Percentiles rank a stretch among this genome's conserved stretches.
Conservation (phyloP, 2,888 invertebrate genomes). For the Leptinotarsa juncta region DNA sequence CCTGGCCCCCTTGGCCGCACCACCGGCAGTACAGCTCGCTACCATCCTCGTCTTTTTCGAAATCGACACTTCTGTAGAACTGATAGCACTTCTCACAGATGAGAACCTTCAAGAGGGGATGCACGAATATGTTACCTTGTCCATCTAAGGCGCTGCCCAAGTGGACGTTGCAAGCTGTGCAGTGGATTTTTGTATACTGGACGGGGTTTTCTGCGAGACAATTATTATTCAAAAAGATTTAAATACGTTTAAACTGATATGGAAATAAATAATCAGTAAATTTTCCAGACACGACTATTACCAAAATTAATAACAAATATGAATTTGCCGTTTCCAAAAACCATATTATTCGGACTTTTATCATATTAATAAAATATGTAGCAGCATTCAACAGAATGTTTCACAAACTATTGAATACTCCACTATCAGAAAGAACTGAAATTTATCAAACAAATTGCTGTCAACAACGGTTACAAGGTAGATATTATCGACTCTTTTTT, state of each 20-base stretch:
- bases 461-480: too few species aligned
- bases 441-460: too few species aligned
- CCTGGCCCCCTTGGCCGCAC: slow-evolving; percentile 80
- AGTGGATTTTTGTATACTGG: slow-evolving; percentile 74
- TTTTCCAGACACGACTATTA: background rate
- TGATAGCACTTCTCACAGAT: slow-evolving; percentile 79
- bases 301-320: background rate
- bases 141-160: slow-evolving; percentile 77
- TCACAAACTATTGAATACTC: too few species aligned
- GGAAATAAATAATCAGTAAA: too few species aligned
- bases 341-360: background rate
- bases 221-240: slow-evolving; percentile 3
- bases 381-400: too few species aligned
- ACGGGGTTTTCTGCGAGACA: slow-evolving; percentile 62
- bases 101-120: slow-evolving; percentile 79
- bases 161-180: slow-evolving; percentile 80
- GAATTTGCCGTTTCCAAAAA: background rate
- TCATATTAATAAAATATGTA: too few species aligned
- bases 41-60: slow-evolving; percentile 85
- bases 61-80: slow-evolving; percentile 84
- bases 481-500: too few species aligned
- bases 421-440: too few species aligned
- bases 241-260: too few species aligned
- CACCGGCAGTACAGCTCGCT: slow-evolving; percentile 86
- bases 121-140: slow-evolving; percentile 75